Evolutionary conservation across 2,797 vertebrate species (phyloP).

Genomic region (Thaleichthys pacificus): DNA sequence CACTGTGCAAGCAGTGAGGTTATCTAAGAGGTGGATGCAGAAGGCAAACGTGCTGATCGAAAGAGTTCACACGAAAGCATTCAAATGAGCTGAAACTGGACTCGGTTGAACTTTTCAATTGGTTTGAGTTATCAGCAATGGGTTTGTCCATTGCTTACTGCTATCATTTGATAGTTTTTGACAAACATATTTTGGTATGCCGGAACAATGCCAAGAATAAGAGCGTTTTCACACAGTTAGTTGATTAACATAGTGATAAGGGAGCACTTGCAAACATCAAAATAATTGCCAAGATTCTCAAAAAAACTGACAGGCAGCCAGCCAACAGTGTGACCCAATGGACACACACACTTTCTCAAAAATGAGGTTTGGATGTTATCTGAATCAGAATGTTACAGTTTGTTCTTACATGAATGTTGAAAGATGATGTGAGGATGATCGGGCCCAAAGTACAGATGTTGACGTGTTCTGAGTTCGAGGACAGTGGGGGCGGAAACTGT

Average conservation of each 20-base stretch:
- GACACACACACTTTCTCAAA: too few species aligned
- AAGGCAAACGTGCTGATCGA: too few species aligned
- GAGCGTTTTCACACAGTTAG: background rate
- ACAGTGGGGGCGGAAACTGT: constrained; percentile 35
- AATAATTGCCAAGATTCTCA: background rate
- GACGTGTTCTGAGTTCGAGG: constrained; percentile 44
- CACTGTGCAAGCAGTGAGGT: too few species aligned
- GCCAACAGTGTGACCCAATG: too few species aligned
- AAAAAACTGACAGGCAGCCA: background rate
- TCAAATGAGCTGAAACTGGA: too few species aligned
- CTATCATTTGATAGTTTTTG: background rate
- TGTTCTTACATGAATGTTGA: background rate
- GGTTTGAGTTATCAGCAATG: too few species aligned
- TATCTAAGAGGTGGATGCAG: too few species aligned
- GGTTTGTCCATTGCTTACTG: background rate
- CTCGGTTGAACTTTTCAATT: too few species aligned
- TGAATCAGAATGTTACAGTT: background rate
- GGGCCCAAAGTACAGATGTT: constrained; percentile 2
- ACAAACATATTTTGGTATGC: background rate
- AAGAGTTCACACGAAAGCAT: too few species aligned
- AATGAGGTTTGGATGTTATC: background rate
- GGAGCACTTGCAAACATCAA: background rate
- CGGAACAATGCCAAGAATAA: background rate
- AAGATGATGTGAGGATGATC: background rate
- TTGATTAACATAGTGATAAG: background rate